Evolutionary conservation across 2,113 vertebrate species (phyloP).

Genomic region (Pseudorectes ferrugineus): DNA sequence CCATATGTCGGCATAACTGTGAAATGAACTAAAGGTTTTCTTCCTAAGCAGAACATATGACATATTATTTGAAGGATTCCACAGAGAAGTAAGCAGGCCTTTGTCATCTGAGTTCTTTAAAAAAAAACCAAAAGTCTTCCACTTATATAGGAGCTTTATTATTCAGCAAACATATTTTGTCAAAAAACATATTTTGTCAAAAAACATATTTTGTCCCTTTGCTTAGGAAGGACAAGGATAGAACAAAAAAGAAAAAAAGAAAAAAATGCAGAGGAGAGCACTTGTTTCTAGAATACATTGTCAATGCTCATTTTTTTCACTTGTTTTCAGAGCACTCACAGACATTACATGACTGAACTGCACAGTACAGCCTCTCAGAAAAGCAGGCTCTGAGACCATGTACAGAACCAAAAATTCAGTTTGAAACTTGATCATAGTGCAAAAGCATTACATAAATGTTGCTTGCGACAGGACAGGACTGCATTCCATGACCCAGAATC

Average conservation of each 20-base stretch:
- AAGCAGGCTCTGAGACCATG: background rate
- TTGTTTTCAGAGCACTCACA: background rate
- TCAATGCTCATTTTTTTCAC: background rate
- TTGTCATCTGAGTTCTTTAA: background rate
- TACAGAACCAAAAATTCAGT: background rate
- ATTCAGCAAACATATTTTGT: background rate
- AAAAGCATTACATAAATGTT: background rate
- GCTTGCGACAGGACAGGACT: background rate
- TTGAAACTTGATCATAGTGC: background rate
- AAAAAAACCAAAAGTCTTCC: background rate
- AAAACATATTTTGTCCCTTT: background rate
- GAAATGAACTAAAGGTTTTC: background rate
- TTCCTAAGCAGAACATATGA: background rate
- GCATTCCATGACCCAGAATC: background rate
- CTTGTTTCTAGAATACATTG: background rate
- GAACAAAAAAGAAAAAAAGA: background rate
- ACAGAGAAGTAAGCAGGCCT: background rate
- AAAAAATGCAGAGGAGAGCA: background rate
- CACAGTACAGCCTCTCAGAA: background rate
- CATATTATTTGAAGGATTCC: background rate
- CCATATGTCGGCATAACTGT: background rate
- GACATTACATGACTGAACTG: background rate
- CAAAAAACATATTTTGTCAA: background rate
- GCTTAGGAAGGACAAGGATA: background rate
- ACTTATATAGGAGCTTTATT: background rate